These are phyloP conservation scores for Caerostris extrusa DNA, from an alignment of 1,140 invertebrate genomes.

Conservation along the genomic window DNA sequence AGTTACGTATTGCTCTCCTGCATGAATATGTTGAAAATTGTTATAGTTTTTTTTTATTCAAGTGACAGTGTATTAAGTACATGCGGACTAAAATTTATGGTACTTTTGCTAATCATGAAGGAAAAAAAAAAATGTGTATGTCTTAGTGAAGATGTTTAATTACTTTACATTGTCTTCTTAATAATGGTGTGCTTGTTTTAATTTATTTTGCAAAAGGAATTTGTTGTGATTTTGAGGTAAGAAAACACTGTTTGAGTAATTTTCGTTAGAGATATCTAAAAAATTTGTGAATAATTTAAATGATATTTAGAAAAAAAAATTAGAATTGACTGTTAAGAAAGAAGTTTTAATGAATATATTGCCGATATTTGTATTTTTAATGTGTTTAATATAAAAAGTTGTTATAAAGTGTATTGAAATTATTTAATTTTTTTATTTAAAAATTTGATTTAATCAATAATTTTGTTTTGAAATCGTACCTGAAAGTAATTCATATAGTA, in stretches of 20 bases:
- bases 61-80: neutral
- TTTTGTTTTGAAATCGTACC: no score
- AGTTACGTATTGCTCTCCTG: no score
- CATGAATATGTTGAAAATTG: neutral
- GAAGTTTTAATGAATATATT: neutral
- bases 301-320: neutral
- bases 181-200: neutral
- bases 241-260: neutral
- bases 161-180: neutral
- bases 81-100: neutral
- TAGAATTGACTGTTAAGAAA: slow-evolving; percentile 2
- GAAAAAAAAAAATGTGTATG: neutral
- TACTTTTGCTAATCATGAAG: slow-evolving; percentile 3
- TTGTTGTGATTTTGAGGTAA: neutral
- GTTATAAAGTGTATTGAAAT: no score
- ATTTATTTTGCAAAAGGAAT: slow-evolving; percentile 1
- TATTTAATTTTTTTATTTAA: no score
- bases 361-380: neutral
- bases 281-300: neutral
- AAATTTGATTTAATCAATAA: no score
- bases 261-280: neutral
- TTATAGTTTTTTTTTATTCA: neutral
- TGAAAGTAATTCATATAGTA: no score
- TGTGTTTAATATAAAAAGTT: neutral
- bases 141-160: neutral